Evolutionary conservation across 1,140 invertebrate species (phyloP).

Genomic region (Coptotermes formosanus): DNA sequence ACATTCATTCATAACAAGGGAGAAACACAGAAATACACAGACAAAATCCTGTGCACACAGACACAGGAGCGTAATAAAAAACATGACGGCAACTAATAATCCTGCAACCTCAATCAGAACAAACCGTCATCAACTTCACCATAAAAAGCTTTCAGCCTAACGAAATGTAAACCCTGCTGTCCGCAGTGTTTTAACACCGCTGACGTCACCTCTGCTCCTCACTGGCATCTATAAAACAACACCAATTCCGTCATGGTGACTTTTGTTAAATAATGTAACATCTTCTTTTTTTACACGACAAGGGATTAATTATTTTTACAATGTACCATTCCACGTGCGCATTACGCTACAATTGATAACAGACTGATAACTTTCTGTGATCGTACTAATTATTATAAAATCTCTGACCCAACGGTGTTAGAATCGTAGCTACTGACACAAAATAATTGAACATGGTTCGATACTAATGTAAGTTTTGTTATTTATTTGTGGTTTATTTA

Average conservation of each 20-base stretch:
- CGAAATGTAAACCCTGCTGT: neutral
- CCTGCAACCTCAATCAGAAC: neutral
- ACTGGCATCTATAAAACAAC: neutral
- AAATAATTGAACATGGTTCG: too few relatives aligned
- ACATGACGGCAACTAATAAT: neutral
- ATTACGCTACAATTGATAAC: too few relatives aligned
- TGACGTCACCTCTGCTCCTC: neutral
- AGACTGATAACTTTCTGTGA: too few relatives aligned
- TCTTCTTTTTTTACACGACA: neutral
- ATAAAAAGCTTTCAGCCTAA: neutral
- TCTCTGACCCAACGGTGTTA: too few relatives aligned
- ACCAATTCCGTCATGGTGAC: neutral
- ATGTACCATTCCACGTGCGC: too few relatives aligned
- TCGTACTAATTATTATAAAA: too few relatives aligned
- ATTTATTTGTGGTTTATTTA: too few relatives aligned
- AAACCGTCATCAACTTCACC: neutral
- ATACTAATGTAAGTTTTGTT: too few relatives aligned
- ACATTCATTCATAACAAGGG: constrained; percentile 2
- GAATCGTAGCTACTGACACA: too few relatives aligned
- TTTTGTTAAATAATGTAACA: neutral
- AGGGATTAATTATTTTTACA: neutral
- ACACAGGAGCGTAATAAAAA: neutral
- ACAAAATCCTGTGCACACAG: too few relatives aligned
- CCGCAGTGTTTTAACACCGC: neutral
- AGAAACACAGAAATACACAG: neutral